Evolutionary conservation across 1,140 invertebrate genomes (phyloP), one percentile per base, ranked within the genome.

Genomic region (Megathymus violae): DNA sequence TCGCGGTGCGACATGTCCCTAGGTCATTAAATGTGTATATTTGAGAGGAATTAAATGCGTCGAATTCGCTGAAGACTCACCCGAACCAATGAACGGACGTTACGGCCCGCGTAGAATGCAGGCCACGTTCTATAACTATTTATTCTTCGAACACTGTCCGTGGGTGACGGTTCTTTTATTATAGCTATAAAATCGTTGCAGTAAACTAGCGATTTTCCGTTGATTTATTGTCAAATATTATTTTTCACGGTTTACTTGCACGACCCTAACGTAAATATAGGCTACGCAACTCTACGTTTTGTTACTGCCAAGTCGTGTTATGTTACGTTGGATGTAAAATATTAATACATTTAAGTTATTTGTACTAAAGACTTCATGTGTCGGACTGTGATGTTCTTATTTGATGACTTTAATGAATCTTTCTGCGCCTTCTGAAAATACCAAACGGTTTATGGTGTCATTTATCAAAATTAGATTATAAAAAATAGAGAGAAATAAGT

Each of bases 81-180:
- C 27, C 13, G 62, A 72, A 78, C 69, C 69, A 72, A 82, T 77
- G 61, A 38, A 36, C 70, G 60, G 17, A 59, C 69, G 75, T 76
- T 82, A 64, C 71, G 65, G n/a, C n/a, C n/a, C 64, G 63, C 69
- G 64, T 71, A 82, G 74, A 77, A 84, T 80, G 73, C 78, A 76
- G 75, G 69, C 74, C 82, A 76, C 71, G 73, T 74, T 74, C 70
- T 72, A 59, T 74, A n/a, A 71, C 74, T 88, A 81, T 86, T 85
- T 86, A 85, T 83, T 84, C 82, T 73, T 43, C 63, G 77, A 77
- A 79, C n/a, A n/a, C 79, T 77, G 75, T 81, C 76, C 70, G 72
- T 70, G 61, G 82, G 85, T 82, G 84, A 87, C 87, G 76, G 81
- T 81, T 85, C 81, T 88, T 89, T 90, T 90, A 90, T 88, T 88